These are phyloP conservation scores for Theonella swinhoei DNA, from an alignment of 37 sponge, comb jelly and placozoan genomes.

Conservation along the genomic window DNA sequence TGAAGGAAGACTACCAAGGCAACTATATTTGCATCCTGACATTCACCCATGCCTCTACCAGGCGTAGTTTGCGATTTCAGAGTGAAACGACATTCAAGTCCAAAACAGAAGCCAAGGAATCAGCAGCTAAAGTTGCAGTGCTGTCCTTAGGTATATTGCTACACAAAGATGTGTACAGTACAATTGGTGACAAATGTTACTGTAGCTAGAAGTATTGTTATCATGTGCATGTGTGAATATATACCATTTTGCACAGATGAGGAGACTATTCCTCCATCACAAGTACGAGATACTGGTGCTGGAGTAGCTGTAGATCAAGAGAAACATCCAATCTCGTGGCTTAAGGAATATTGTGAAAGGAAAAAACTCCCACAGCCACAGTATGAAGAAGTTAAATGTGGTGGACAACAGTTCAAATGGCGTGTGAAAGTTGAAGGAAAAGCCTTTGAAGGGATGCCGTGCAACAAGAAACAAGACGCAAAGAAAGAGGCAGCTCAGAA, in stretches of 20 bases:
- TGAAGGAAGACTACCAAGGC: neutral
- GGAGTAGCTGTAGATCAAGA: too few relatives aligned
- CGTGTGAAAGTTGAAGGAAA: neutral
- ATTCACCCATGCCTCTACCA: neutral
- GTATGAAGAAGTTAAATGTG: neutral
- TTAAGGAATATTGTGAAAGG: constrained; percentile 16
- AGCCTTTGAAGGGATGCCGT: neutral
- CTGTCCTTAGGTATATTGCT: neutral
- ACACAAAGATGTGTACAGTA: too few relatives aligned
- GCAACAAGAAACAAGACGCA: neutral
- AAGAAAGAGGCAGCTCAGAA: neutral
- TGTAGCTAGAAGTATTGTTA: too few relatives aligned
- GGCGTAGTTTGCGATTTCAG: neutral
- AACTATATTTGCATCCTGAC: neutral
- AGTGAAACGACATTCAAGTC: neutral
- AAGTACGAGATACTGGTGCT: too few relatives aligned
- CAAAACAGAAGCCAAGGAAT: constrained; percentile 15
- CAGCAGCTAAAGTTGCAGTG: neutral
- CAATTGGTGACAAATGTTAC: too few relatives aligned
- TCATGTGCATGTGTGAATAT: too few relatives aligned
- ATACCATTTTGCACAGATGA: too few relatives aligned
- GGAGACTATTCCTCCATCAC: too few relatives aligned
- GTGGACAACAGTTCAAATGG: neutral
- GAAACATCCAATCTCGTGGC: neutral
- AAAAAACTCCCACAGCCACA: neutral